phyloP scores from a whole-genome alignment of 2,113 vertebrate genomes.

The Cephalopterus ornatus region DNA sequence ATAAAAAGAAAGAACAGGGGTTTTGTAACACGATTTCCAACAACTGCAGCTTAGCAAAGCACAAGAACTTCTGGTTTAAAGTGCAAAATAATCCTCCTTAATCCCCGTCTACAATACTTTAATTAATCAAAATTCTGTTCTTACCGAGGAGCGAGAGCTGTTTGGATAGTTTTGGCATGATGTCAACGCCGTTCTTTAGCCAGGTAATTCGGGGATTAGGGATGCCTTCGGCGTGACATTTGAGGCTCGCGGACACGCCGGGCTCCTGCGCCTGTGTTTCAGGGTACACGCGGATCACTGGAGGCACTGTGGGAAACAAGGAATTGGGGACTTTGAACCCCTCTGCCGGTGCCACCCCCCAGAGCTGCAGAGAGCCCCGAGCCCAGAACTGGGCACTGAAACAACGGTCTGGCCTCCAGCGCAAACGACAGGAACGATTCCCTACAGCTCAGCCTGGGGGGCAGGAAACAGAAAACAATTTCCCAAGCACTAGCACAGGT shows the following conservation, averaged over 20 bases:
- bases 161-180: conserved; percentile 84
- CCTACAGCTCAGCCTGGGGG: not conserved
- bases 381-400: rapidly evolving
- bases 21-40: not conserved
- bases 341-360: too few species aligned
- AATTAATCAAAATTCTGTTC: conserved; percentile 13
- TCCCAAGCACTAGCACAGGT: not conserved
- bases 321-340: not conserved
- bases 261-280: conserved; percentile 96
- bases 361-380: not conserved
- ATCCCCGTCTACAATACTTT: not conserved
- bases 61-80: not conserved
- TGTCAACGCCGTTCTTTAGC: conserved; percentile 93
- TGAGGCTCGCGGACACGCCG: conserved; percentile 86
- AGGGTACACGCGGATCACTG: conserved; percentile 94
- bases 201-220: conserved; percentile 90
- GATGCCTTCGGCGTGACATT: conserved; percentile 91
- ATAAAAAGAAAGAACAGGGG: not conserved
- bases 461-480: not conserved
- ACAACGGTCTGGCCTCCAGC: rapidly evolving
- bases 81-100: conserved; percentile 7
- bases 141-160: conserved; percentile 89
- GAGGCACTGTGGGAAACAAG: conserved; percentile 82
- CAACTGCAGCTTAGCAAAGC: not conserved
- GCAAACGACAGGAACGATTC: not conserved